Conservation (phyloP, 2,888 invertebrate genomes). For the Xestia sexstrigata region DNA sequence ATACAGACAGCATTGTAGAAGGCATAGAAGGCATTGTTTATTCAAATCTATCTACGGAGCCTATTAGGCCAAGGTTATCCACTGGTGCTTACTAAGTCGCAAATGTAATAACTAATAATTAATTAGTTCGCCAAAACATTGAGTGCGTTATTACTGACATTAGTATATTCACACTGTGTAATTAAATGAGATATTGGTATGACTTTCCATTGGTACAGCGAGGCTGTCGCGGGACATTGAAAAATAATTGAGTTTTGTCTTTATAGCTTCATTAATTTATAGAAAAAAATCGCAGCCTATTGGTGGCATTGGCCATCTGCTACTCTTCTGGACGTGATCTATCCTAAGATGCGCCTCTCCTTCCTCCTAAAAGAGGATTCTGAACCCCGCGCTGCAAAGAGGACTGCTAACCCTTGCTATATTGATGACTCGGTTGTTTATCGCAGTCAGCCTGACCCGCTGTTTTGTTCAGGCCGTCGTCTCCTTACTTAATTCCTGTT, state of each 20-base stretch:
- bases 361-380: neutral
- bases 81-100: slow-evolving; percentile 19
- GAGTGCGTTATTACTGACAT: slow-evolving; percentile 31
- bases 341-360: neutral
- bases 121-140: slow-evolving; percentile 45
- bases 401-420: neutral
- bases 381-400: neutral
- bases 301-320: neutral
- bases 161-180: slow-evolving; percentile 42
- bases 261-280: neutral
- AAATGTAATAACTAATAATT: slow-evolving; percentile 41
- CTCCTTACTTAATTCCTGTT: neutral
- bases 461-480: neutral
- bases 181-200: slow-evolving; percentile 38
- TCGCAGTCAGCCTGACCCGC: neutral
- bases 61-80: slow-evolving; percentile 46
- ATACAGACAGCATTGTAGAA: too few relatives aligned
- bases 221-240: slow-evolving; percentile 7
- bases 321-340: neutral
- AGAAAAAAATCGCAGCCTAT: neutral
- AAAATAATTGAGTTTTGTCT: neutral
- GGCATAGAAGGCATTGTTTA: slow-evolving; percentile 54
- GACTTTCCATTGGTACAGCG: slow-evolving; percentile 13
- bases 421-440: neutral
- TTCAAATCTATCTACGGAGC: slow-evolving; percentile 35